Percentiles rank a stretch among this genome's conserved stretches.
phyloP scores from a whole-genome alignment of 2,113 vertebrate genomes.

The Accipiter virgatus region DNA sequence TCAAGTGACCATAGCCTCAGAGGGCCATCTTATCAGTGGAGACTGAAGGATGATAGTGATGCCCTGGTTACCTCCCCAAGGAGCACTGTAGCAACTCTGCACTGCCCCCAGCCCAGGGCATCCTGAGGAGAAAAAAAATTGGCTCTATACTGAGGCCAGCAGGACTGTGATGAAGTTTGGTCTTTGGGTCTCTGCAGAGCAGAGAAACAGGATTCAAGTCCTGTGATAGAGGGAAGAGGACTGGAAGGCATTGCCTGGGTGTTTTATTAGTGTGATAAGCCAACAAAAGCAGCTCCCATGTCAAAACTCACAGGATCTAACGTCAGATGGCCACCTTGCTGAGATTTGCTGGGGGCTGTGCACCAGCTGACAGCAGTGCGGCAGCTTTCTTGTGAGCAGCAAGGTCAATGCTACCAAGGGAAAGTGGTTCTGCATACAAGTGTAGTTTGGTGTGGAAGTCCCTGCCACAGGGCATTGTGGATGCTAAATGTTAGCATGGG shows the following conservation, averaged over 20 bases:
- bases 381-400: background rate
- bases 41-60: background rate
- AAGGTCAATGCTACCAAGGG: background rate
- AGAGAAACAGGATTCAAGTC: background rate
- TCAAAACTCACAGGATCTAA: background rate
- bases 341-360: background rate
- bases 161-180: background rate
- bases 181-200: background rate
- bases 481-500: background rate
- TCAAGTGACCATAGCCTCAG: background rate
- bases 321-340: background rate
- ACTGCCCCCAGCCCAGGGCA: background rate
- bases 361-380: background rate
- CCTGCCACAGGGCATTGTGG: background rate
- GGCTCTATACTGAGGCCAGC: background rate
- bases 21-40: background rate
- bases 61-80: background rate
- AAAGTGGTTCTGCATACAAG: background rate
- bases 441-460: background rate
- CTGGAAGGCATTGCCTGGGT: background rate
- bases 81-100: background rate
- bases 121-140: background rate
- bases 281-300: background rate
- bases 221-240: background rate
- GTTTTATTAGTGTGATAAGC: background rate